Conservation (phyloP, 2,888 invertebrate genomes). For the Branchipolynoe longqiensis region DNA sequence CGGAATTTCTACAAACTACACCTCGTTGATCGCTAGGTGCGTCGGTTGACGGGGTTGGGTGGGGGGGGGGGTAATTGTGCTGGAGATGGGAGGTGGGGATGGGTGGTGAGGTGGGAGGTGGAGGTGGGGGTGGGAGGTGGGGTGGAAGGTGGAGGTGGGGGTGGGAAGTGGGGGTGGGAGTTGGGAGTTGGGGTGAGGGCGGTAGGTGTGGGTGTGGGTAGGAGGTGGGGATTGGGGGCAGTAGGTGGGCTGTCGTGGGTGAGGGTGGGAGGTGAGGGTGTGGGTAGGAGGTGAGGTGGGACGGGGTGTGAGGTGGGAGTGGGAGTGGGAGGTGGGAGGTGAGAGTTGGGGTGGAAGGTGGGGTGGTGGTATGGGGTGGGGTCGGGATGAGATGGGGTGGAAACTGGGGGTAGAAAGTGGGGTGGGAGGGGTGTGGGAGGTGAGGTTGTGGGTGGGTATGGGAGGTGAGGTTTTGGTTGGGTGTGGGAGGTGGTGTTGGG, state of each 20-base stretch:
- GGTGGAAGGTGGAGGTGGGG: background rate
- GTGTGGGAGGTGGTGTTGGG: background rate
- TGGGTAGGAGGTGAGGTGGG: background rate
- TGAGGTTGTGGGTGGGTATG: background rate
- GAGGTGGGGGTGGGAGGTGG: background rate
- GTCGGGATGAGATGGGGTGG: background rate
- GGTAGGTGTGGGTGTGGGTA: too few relatives aligned
- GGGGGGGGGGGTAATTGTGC: background rate
- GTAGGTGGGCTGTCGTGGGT: too few relatives aligned
- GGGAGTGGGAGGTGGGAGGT: background rate
- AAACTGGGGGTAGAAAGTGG: background rate
- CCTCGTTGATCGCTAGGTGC: too few relatives aligned
- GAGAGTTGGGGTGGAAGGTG: too few relatives aligned
- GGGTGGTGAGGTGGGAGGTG: background rate
- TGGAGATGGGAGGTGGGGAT: background rate
- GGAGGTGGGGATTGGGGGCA: background rate
- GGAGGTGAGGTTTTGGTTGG: too few relatives aligned
- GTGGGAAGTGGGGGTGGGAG: too few relatives aligned
- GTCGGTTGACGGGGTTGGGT: too few relatives aligned
- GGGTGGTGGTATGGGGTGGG: background rate
- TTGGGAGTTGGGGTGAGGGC: too few relatives aligned
- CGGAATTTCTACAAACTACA: too few relatives aligned
- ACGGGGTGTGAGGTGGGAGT: background rate
- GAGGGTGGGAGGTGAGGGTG: background rate
- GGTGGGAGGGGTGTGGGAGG: background rate